Evolutionary conservation across 1,140 invertebrate species (phyloP).

Genomic region (Trachymyrmex septentrionalis): DNA sequence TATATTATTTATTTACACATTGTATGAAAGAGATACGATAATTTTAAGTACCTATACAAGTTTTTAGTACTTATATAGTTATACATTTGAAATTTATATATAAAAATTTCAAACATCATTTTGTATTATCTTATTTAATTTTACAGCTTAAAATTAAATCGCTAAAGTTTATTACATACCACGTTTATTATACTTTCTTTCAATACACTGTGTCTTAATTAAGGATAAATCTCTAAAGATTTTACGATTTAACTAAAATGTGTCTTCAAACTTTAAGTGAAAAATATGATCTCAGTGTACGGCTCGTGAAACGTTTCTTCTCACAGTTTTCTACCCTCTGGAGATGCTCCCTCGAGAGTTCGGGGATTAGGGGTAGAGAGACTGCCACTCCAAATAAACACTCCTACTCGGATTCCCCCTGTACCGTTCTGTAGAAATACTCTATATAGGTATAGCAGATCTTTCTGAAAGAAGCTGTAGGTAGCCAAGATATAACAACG

Average conservation of each 20-base stretch:
- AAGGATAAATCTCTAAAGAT: constrained; percentile 24
- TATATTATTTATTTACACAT: background rate
- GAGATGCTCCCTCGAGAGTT: constrained; percentile 79
- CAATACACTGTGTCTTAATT: constrained; percentile 5
- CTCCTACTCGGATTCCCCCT: constrained; percentile 74
- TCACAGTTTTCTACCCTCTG: constrained; percentile 77
- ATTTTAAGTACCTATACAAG: too few relatives aligned
- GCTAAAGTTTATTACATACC: background rate
- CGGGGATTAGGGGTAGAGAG: constrained; percentile 83
- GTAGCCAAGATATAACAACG: background rate
- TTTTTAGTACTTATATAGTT: background rate
- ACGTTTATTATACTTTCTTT: background rate
- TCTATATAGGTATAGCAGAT: constrained; percentile 16
- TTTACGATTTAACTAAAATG: constrained; percentile 11
- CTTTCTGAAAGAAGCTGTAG: background rate
- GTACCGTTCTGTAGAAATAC: constrained; percentile 41
- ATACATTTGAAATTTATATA: background rate
- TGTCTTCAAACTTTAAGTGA: constrained; percentile 49
- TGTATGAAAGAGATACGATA: background rate
- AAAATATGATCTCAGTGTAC: constrained; percentile 64
- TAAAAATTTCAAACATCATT: background rate
- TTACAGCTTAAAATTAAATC: background rate
- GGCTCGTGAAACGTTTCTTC: constrained; percentile 48
- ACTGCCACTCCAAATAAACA: constrained; percentile 85
- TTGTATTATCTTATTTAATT: constrained; percentile 6